Base-by-base conservation (phyloP, 2,888 invertebrate genomes). In the Dorcus parallelipipedus region DNA sequence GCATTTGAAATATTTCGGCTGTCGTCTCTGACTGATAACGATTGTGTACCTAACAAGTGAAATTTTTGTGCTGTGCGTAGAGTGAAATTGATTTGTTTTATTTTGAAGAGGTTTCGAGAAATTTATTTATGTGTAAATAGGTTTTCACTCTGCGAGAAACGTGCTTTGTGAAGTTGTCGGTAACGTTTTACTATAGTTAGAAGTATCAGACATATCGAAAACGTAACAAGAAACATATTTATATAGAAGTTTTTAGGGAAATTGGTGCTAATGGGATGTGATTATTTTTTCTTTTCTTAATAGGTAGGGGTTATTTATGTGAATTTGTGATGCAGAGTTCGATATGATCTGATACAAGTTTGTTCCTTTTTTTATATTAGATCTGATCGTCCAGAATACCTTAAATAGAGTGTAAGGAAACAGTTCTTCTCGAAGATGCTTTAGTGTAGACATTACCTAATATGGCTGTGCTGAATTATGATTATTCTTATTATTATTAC, bases 381-480 rank as follows among this genome's bases (percentile, higher is more conserved):
- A 63, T 61, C 59, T 61, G 61, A 61, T 49, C 56, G 48, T 58
- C 58, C 58, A 49, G n/a, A 10, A 53, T 53, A 52, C 53, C 54
- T 58, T 54, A 52, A 61, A 55, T 59, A 54, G 59, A 59, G 59
- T 33, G 26, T 33, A 55, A 59, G 58, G 61, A 51, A 54, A 50
- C 23, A 59, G 49, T 52, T 49, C 54, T 53, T 52, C 51, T 62
- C 56, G 56, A 39, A 53, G 53, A 62, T 62, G 62, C 64, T 64
- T 67, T 69, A 69, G 65, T 64, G 58, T 67, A 67, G 67, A 62
- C 62, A 68, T 65, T 69, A 68, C 63, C 64, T 64, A 65, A 62
- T 58, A 66, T 65, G 69, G 69, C 69, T 69, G 69, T 69, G 69
- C 67, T 67, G 64, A 67, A 62, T 60, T 63, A 53, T 20, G 20